These are phyloP conservation scores for Ganaspis brasiliensis DNA, from an alignment of 2,888 invertebrate species.

Conservation along the genomic window DNA sequence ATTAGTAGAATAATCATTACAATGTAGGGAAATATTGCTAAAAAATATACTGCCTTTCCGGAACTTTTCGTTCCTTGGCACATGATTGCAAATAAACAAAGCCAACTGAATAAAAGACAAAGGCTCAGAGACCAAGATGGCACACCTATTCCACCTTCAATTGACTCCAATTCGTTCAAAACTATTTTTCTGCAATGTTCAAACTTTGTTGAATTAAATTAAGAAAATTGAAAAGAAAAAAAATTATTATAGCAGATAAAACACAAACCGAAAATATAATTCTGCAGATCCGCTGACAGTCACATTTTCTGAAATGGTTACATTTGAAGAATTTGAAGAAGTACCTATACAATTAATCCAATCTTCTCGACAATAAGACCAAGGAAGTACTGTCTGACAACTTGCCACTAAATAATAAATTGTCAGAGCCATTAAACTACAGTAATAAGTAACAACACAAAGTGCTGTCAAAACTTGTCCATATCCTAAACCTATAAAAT, in stretches of 20 bases:
- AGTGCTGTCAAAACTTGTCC: slow-evolving; percentile 80
- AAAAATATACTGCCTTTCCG: slow-evolving; percentile 86
- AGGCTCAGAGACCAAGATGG: slow-evolving; percentile 83
- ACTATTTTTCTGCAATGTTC: slow-evolving; percentile 81
- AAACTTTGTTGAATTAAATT: too few species aligned
- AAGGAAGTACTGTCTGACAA: slow-evolving; percentile 80
- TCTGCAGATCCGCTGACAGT: slow-evolving; percentile 69
- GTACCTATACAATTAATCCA: slow-evolving; percentile 74
- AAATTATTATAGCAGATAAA: background rate
- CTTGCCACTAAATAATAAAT: slow-evolving; percentile 80
- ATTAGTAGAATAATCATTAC: slow-evolving; percentile 84
- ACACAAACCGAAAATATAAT: slow-evolving; percentile 70
- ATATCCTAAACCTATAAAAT: slow-evolving; percentile 78
- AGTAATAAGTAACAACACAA: slow-evolving; percentile 81
- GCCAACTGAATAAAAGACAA: slow-evolving; percentile 82
- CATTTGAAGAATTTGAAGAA: slow-evolving; percentile 46
- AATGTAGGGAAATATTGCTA: slow-evolving; percentile 86
- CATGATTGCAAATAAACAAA: slow-evolving; percentile 82
- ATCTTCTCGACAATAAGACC: slow-evolving; percentile 79
- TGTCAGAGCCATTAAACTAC: slow-evolving; percentile 81
- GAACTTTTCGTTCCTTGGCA: slow-evolving; percentile 83
- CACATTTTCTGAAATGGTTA: background rate
- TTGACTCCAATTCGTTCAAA: slow-evolving; percentile 81
- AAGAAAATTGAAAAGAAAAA: too few species aligned
- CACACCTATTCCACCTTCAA: slow-evolving; percentile 82